A percentile compares a stretch with the other conserved stretches of the same genome.
phyloP scores from a whole-genome alignment of 2,113 vertebrate species.

The Sorex fumeus region DNA sequence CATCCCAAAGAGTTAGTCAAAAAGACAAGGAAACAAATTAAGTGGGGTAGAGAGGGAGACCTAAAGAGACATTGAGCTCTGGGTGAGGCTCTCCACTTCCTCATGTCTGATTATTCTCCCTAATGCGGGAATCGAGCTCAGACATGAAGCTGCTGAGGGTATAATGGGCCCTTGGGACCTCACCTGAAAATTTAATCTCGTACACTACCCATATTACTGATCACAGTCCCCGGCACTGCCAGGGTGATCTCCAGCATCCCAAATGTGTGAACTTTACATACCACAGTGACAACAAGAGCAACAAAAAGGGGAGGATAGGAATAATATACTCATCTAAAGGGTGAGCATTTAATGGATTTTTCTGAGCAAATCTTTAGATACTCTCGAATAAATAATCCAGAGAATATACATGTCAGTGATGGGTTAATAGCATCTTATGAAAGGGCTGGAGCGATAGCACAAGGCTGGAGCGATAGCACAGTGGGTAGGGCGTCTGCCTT shows the following conservation, averaged over 20 bases:
- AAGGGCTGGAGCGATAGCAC: too few relatives aligned
- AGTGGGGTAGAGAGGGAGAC: background rate
- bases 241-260: too few relatives aligned
- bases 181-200: too few relatives aligned
- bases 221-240: too few relatives aligned
- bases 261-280: too few relatives aligned
- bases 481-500: too few relatives aligned
- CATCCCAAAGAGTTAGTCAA: background rate
- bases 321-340: background rate
- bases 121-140: background rate
- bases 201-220: too few relatives aligned
- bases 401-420: background rate
- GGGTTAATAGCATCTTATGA: background rate
- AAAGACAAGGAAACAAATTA: background rate
- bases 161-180: background rate
- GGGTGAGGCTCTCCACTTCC: too few relatives aligned
- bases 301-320: too few relatives aligned
- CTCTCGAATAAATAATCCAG: background rate
- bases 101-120: background rate
- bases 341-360: background rate
- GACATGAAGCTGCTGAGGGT: too few relatives aligned
- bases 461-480: too few relatives aligned
- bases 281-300: too few relatives aligned
- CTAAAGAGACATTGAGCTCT: background rate
- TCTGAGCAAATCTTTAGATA: slow-evolving; percentile 34